Evolutionary conservation across 2,888 invertebrate genomes (phyloP), one percentile per base, ranked within the genome.

Genomic region (Xiphydria camelus): DNA sequence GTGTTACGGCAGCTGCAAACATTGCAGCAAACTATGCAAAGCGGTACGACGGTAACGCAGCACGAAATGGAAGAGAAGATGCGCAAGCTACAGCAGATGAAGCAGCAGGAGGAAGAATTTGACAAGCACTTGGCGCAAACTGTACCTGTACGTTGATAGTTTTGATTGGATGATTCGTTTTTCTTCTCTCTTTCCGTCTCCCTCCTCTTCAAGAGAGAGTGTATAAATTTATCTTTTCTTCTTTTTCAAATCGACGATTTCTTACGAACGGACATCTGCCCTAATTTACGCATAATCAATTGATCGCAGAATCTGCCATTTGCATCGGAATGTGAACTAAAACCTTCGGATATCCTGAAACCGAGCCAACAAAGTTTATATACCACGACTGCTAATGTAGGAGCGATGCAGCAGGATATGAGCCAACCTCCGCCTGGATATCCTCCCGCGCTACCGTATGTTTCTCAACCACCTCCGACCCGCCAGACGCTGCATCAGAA

Each of bases 1-100:
- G 88, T 96, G 31, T 80, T 96, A 73, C 82, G 94, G 42, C 94
- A 95, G 64, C 79, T 96, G 36, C 94, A 95, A 70, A 92, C 87
- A 12, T 75, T 89, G 50, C 88, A 89, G 65, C 62, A 77, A 57
- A 70, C 72, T 1, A 73, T 73, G 71, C 73, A 73, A 51, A 53
- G 62, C 14, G 62, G 66, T 25, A 49, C 66, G 3, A 60, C 69
- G 1, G 53, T 63, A 33, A 80, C 83, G 32, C 83, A 84, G 59
- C 79, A 79, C 33, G 84, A 86, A 55, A 86, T 87, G 62, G 83
- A 87, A 62, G 86, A 87, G 53, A 85, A 86, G 64, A 80, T 85
- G 72, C 77, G 83, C 10, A 84, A 84, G 64, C 64, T 86, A 36
- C 85, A 84, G 51, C 85, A 86, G 68, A 82, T 87, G 81, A 84